A percentile compares a stretch with the other conserved stretches of the same genome.
Evolutionary conservation across 1,140 invertebrate species (phyloP).

Genomic region (Panagrolaimus sp.): DNA sequence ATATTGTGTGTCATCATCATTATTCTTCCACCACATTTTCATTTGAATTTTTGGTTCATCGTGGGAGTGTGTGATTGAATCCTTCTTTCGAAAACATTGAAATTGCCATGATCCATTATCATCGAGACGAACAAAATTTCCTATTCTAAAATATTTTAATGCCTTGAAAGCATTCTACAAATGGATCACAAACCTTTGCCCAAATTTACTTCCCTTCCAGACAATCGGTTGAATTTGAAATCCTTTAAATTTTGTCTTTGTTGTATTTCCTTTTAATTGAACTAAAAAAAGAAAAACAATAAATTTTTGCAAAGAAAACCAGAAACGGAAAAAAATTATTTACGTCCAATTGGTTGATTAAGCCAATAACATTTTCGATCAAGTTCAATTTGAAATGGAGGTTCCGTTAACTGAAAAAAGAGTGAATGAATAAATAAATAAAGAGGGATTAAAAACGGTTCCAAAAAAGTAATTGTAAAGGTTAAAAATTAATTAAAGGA

Average conservation of each 20-base stretch:
- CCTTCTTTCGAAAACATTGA: slow-evolving; percentile 46
- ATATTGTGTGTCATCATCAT: slow-evolving; percentile 40
- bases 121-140: slow-evolving; percentile 51
- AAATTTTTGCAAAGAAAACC: slow-evolving; percentile 15
- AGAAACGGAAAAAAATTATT: slow-evolving; percentile 33
- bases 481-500: no score
- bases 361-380: slow-evolving; percentile 51
- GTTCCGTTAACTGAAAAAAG: slow-evolving; percentile 33
- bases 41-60: slow-evolving; percentile 51
- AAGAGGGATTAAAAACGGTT: neutral
- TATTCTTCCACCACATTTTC: slow-evolving; percentile 52
- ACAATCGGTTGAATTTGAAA: slow-evolving; percentile 55
- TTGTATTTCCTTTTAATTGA: slow-evolving; percentile 40
- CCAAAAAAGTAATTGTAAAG: no score
- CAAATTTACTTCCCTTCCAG: slow-evolving; percentile 40
- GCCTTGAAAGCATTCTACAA: no score
- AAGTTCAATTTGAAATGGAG: slow-evolving; percentile 50
- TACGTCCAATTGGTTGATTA: slow-evolving; percentile 50
- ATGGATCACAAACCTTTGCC: slow-evolving; percentile 31
- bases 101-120: slow-evolving; percentile 56
- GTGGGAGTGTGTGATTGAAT: slow-evolving; percentile 55
- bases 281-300: slow-evolving; percentile 41
- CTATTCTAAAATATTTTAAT: slow-evolving; percentile 46
- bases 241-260: slow-evolving; percentile 50
- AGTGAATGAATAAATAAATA: neutral